Conservation (phyloP, 2,888 invertebrate genomes). For the Globia sparganii region DNA sequence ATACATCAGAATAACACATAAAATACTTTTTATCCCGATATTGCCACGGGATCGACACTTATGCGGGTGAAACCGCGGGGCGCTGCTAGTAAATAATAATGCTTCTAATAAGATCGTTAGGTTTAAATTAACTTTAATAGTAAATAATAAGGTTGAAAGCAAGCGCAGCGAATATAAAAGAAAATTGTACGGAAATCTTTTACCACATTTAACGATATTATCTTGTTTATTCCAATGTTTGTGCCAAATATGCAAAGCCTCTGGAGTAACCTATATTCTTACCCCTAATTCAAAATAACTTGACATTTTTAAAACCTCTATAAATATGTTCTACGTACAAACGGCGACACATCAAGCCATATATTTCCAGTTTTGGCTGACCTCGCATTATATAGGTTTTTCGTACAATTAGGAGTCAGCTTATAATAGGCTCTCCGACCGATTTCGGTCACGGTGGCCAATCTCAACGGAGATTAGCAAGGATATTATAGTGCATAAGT, state of each 20-base stretch:
- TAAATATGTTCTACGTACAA: constrained; percentile 2
- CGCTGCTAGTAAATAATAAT: too few species aligned
- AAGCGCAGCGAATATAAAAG: constrained; percentile 14
- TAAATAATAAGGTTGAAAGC: not conserved
- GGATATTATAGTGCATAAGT: too few species aligned
- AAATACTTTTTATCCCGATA: too few species aligned
- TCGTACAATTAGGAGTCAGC: not conserved
- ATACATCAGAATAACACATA: too few species aligned
- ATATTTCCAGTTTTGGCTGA: too few species aligned
- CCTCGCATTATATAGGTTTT: not conserved
- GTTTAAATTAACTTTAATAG: not conserved
- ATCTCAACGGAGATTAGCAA: too few species aligned
- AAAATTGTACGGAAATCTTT: constrained; percentile 1
- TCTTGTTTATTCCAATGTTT: not conserved
- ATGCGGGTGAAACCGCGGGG: too few species aligned
- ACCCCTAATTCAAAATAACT: constrained; percentile 10
- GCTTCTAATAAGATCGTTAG: too few species aligned
- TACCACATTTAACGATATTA: not conserved
- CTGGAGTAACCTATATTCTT: not conserved
- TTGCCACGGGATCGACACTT: too few species aligned
- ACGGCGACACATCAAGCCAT: not conserved
- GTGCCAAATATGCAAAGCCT: constrained; percentile 21
- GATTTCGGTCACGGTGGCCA: too few species aligned
- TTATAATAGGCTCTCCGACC: too few species aligned
- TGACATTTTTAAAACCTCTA: constrained; percentile 1